These are phyloP conservation scores for Leistus spinibarbis DNA, from an alignment of 2,888 invertebrate species.

Conservation along the genomic window DNA sequence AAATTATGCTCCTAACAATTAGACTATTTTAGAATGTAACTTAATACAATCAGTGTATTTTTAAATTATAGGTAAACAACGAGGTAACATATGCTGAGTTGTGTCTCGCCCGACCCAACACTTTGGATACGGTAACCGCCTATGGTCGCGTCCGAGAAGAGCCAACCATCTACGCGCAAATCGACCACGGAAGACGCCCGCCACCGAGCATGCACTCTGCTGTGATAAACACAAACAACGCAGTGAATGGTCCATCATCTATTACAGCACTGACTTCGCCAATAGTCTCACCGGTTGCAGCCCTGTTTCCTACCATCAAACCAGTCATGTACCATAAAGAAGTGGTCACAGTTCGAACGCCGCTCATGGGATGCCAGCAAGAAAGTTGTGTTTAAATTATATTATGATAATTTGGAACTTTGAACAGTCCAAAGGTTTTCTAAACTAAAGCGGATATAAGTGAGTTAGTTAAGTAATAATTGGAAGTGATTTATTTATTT, in stretches of 20 bases:
- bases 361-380: constrained; percentile 70
- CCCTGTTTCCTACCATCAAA: constrained; percentile 53
- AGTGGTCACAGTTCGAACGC: constrained; percentile 73
- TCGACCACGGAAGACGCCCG: constrained; percentile 68
- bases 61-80: constrained; percentile 51
- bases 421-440: neutral
- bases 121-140: constrained; percentile 55
- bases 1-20: too few species aligned
- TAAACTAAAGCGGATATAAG: neutral
- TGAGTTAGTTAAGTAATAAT: neutral
- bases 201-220: constrained; percentile 53
- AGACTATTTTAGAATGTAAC: too few species aligned
- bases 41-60: neutral
- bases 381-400: constrained; percentile 71
- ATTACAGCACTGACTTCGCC: constrained; percentile 56
- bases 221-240: constrained; percentile 5
- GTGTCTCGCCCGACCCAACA: constrained; percentile 62
- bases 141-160: constrained; percentile 60
- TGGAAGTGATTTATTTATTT: neutral
- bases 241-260: constrained; percentile 45
- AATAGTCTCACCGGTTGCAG: constrained; percentile 57
- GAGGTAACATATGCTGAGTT: constrained; percentile 70
- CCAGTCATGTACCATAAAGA: constrained; percentile 64
- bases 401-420: neutral
- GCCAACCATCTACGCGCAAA: constrained; percentile 75